These are phyloP conservation scores for Cheilinus undulatus DNA, from an alignment of 2,113 vertebrate genomes.

Conservation along the genomic window DNA sequence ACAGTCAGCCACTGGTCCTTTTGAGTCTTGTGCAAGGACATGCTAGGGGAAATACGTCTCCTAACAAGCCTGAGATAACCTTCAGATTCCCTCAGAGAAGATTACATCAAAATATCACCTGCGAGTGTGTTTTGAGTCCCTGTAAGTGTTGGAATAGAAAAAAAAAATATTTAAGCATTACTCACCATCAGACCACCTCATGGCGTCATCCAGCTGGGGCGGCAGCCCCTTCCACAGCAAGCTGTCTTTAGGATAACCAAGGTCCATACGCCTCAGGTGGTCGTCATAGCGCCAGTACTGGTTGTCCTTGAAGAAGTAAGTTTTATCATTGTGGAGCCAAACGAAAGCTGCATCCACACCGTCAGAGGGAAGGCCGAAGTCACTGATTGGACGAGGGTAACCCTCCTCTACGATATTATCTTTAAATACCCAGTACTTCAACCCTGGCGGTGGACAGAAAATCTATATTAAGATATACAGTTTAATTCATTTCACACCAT, in stretches of 20 bases:
- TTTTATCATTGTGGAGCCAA: constrained; percentile 95
- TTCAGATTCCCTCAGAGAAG: background rate
- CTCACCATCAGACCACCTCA: constrained; percentile 97
- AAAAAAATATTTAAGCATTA: background rate
- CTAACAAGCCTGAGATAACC: background rate
- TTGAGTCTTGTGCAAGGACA: background rate
- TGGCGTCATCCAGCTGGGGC: constrained; percentile 89
- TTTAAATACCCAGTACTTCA: constrained; percentile 97
- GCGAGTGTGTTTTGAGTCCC: background rate
- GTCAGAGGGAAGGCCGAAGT: constrained; percentile 91
- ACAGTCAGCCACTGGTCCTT: background rate
- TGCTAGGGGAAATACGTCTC: background rate
- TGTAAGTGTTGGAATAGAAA: background rate
- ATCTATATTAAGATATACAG: background rate
- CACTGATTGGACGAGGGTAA: constrained; percentile 91
- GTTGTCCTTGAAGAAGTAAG: constrained; percentile 96
- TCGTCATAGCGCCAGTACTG: constrained; percentile 94
- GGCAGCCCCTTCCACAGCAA: constrained; percentile 93
- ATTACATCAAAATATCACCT: too few relatives aligned
- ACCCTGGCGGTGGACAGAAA: constrained; percentile 81
- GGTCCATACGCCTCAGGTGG: constrained; percentile 89
- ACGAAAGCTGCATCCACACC: constrained; percentile 92
- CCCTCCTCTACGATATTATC: constrained; percentile 96
- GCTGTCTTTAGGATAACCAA: constrained; percentile 90
- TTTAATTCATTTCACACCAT: background rate